Conservation (phyloP, 2,797 vertebrate species). For the Novumbra hubbsi region DNA sequence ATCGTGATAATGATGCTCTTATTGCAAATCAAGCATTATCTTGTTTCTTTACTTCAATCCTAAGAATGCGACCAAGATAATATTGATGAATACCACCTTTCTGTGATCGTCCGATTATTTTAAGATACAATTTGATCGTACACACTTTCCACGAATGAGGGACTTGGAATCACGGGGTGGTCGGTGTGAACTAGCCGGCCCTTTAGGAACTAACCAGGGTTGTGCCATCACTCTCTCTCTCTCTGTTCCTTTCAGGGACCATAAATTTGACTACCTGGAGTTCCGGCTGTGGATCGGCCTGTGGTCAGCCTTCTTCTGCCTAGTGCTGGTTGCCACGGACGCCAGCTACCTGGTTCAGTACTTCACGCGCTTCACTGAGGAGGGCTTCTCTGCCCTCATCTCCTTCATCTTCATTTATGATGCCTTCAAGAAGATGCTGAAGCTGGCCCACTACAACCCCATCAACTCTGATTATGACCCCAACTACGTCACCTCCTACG, state of each 20-base stretch:
- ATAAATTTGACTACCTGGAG: slow-evolving; percentile 91
- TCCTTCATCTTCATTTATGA: slow-evolving; percentile 99
- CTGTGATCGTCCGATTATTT: too few species aligned
- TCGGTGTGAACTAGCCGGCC: slow-evolving; percentile 93
- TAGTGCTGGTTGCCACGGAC: slow-evolving; percentile 91
- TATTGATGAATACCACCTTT: too few species aligned
- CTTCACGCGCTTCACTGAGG: slow-evolving; percentile 97
- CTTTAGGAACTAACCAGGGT: not conserved
- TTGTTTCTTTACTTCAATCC: too few species aligned
- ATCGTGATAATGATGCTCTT: too few species aligned
- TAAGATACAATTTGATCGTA: too few species aligned
- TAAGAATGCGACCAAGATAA: too few species aligned
- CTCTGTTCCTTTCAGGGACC: slow-evolving; percentile 76
- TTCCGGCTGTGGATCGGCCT: slow-evolving; percentile 98
- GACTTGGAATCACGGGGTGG: slow-evolving; percentile 92
- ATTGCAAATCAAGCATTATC: too few species aligned
- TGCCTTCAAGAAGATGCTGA: slow-evolving; percentile 98
- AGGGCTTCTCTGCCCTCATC: slow-evolving; percentile 95
- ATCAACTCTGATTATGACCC: slow-evolving; percentile 81
- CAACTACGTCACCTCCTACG: slow-evolving; percentile 81
- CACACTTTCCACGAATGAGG: too few species aligned
- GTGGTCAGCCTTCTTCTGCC: slow-evolving; percentile 90
- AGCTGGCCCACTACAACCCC: slow-evolving; percentile 86
- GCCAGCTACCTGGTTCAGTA: slow-evolving; percentile 98
- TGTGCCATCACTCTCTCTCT: not conserved